Evolutionary conservation across 2,113 vertebrate genomes (phyloP), one percentile per base, ranked within the genome.

Genomic region (Jacana jacana): DNA sequence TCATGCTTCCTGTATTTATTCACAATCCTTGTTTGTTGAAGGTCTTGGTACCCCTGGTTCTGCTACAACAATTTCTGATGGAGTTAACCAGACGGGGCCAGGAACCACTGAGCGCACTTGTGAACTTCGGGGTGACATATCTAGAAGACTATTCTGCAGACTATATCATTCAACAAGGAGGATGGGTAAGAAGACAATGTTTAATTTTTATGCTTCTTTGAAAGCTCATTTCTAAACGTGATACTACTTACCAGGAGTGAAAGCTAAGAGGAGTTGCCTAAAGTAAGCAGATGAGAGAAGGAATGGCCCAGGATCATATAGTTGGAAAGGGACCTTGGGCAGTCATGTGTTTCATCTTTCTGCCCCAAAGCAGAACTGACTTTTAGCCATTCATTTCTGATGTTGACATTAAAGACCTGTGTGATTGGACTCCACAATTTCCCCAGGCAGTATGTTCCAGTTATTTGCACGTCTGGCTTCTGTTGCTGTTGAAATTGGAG

Each of bases 101-200:
- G 78, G 98, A 98, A 17, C 94, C 98, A 6, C 81, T 99, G 93
- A 85, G 96, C 6, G 81, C 97, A 2, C 97, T 99, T 77, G 68
- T 99, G 46, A 96, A 98, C 70, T 97, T 99, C 1, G 99, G 99
- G 6, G 98, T 99, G 78, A 98, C 95, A 0, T 99, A 98, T 60
- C 96, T 99, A 44, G 98, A 99, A 93, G 99, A 99, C 76, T 96
- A 92, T 17, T 98, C 98, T 64, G 98, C 98, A 4, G 98, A 98
- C 77, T 98, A 97, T 95, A 98, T 99, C 95, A 98, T 98, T 80
- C 98, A 99, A 80, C 99, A 99, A 89, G 99, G 99, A 46, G 99
- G 99, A 98, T 99, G 99, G 99, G 99, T 99, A 98, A 98, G 99
- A 84, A 28, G 6, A 40, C n/a, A 30, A 17, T 20, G 28, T 31